Conservation (phyloP, 2,888 invertebrate species). For the Cordilura impudica region DNA sequence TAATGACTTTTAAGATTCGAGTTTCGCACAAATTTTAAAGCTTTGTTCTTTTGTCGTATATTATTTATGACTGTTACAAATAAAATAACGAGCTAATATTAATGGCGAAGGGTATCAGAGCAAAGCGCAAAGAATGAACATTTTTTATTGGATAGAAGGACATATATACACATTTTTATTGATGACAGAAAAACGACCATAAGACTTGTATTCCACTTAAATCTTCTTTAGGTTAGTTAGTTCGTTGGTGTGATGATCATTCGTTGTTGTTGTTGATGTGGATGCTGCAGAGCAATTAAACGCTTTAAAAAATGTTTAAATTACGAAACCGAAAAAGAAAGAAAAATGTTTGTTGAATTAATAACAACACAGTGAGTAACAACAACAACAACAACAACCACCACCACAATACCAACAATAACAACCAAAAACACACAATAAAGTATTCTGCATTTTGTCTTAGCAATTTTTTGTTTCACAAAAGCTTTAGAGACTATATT, state of each 20-base stretch:
- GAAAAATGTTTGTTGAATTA: constrained; percentile 12
- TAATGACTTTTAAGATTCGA: too few species aligned
- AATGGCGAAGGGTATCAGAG: too few species aligned
- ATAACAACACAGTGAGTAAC: constrained; percentile 13
- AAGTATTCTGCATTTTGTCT: constrained; percentile 26
- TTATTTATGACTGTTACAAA: too few species aligned
- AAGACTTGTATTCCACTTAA: background rate
- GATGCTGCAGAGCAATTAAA: constrained; percentile 54
- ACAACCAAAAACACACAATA: background rate
- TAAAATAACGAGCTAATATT: background rate
- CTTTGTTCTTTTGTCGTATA: too few species aligned
- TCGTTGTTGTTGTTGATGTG: constrained; percentile 25
- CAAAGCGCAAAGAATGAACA: too few species aligned
- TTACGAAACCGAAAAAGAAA: constrained; percentile 36
- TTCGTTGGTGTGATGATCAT: constrained; percentile 41
- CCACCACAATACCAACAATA: constrained; percentile 12
- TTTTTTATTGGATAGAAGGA: too few species aligned
- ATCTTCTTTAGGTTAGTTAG: background rate
- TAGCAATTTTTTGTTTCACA: background rate
- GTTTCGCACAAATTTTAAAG: too few species aligned
- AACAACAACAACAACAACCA: background rate
- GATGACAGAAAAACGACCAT: background rate
- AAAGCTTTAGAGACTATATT: background rate
- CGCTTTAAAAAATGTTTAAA: constrained; percentile 49
- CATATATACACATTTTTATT: too few species aligned